A percentile compares a stretch with the other conserved stretches of the same genome.
Conservation (phyloP, 2,797 vertebrate genomes). For the Hyperoplus immaculatus region DNA sequence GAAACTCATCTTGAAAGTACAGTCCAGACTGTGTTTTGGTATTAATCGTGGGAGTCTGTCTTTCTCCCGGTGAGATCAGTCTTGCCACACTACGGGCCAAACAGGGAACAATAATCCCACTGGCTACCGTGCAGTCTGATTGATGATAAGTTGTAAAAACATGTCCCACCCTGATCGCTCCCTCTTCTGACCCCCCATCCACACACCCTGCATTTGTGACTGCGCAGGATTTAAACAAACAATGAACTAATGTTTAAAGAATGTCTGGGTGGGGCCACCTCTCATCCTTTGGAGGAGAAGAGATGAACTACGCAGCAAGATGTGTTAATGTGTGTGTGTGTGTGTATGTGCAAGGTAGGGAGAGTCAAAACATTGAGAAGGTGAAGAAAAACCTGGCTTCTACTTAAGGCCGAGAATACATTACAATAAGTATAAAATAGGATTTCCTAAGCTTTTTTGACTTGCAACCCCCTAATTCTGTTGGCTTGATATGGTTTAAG, state of each 20-base stretch:
- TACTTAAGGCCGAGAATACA: background rate
- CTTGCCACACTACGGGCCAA: conserved; percentile 58
- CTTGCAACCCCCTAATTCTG: background rate
- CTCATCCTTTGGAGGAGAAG: conserved; percentile 69
- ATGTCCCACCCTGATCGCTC: conserved; percentile 69
- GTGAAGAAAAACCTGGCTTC: conserved; percentile 7
- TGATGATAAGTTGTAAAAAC: conserved; percentile 75
- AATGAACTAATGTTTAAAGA: conserved; percentile 78
- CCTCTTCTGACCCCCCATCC: conserved; percentile 40
- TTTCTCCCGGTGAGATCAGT: conserved; percentile 58
- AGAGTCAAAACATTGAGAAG: conserved; percentile 18
- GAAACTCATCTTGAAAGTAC: conserved; percentile 20
- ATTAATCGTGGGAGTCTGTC: conserved; percentile 27
- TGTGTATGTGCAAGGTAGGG: background rate
- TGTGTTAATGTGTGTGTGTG: conserved; percentile 17
- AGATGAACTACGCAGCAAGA: conserved; percentile 59
- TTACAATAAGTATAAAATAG: background rate
- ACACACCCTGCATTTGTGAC: conserved; percentile 75
- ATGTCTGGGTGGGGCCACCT: conserved; percentile 77
- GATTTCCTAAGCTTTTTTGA: background rate
- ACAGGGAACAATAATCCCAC: conserved; percentile 69
- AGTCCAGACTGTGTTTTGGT: conserved; percentile 34
- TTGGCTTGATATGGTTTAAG: background rate
- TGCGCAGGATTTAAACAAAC: conserved; percentile 78
- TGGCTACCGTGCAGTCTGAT: conserved; percentile 71